Evolutionary conservation across 2,113 vertebrate genomes (phyloP).

Genomic region (Pelodiscus sinensis): DNA sequence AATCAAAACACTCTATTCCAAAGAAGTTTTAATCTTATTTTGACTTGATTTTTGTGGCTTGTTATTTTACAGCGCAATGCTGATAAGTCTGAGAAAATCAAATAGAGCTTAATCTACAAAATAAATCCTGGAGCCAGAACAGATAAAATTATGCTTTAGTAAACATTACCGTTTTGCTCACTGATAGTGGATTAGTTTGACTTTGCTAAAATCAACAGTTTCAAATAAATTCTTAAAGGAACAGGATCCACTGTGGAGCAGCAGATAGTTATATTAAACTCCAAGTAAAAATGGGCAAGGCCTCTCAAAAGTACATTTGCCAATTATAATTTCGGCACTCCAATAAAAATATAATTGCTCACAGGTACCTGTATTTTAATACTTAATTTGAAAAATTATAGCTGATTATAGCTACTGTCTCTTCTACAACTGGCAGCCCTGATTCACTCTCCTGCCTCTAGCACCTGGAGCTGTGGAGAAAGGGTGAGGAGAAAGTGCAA

Average conservation of each 20-base stretch:
- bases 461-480: accelerated
- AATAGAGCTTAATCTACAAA: not conserved
- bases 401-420: not conserved
- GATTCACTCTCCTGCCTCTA: accelerated
- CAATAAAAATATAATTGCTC: not conserved
- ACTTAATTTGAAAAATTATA: not conserved
- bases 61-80: not conserved
- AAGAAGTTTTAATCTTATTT: not conserved
- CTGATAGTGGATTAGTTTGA: not conserved
- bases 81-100: conserved; percentile 21
- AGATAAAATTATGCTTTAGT: not conserved
- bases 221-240: not conserved
- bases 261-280: not conserved
- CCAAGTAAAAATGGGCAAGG: not conserved
- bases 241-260: not conserved
- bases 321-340: not conserved
- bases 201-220: conserved; percentile 38
- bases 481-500: not conserved
- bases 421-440: not conserved
- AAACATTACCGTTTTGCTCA: conserved; percentile 23
- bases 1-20: not conserved
- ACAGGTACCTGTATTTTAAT: not conserved
- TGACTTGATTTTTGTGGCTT: not conserved
- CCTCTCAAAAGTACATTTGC: not conserved
- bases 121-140: conserved; percentile 20